Base-by-base conservation (phyloP, 2,888 invertebrate species). In the Hydroisotoma schaefferi region DNA sequence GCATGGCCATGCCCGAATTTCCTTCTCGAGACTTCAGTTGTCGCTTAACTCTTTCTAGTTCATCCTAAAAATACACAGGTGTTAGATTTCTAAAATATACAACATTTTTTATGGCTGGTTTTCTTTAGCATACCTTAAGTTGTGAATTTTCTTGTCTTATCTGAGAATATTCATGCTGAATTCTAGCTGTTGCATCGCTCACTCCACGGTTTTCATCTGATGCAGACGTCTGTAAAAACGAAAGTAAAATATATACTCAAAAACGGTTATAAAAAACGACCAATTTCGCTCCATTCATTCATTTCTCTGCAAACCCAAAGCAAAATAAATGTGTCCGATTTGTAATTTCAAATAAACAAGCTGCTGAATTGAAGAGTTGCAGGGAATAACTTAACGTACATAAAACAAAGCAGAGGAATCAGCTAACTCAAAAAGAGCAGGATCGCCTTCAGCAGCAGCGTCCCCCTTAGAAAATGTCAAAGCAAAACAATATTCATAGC, bases 111-210 rank as follows among this genome's bases (percentile, higher is more conserved):
- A n/a, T n/a, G n/a, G n/a, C n/a, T n/a, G n/a, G n/a, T n/a, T n/a
- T n/a, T 47, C 12, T 23, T 33, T 51, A n/a, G 76, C 79, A 80
- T 79, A 88, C 90, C 84, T 88, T 91, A 76, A 94, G 82, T 78
- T 85, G 84, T 74, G 89, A 80, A 81, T 90, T 90, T 79, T 94
- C 93, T 80, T 88, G 87, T 79, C 56, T 67, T 59, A 69, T 54
- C 48, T 63, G 63, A 33, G 54, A 8, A 18, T 54, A 55, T 51
- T 67, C 67, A 43, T 57, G 61, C 49, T 55, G 57, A 44, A 53
- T 25, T 48, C 61, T 58, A 15, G 27, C 43, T 37, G 55, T 22
- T 29, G 56, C 40, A 29, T 63, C 66, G 27, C 55, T 62, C 8
- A 47, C 51, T 48, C 58, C 61, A 53, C 55, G 60, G 38, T 48